phyloP scores from a whole-genome alignment of 2,113 vertebrate species.

The Myrmecophaga tridactyla region DNA sequence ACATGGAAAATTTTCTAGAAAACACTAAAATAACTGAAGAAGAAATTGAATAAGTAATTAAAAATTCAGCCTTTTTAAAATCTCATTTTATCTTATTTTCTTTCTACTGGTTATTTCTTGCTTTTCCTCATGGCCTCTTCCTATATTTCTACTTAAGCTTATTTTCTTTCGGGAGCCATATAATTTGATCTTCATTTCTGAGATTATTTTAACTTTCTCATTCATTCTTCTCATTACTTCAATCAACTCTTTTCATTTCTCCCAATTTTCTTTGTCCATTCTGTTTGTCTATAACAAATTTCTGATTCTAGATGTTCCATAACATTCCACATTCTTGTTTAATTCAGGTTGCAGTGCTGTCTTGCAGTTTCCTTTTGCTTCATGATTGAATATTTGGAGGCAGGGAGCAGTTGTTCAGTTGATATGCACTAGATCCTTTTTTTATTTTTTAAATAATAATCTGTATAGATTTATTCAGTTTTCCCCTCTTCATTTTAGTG shows the following conservation, averaged over 20 bases:
- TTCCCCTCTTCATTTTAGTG: neutral
- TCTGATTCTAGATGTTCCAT: neutral
- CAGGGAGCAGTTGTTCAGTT: neutral
- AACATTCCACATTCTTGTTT: neutral
- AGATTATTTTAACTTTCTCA: neutral
- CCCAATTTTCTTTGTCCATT: neutral
- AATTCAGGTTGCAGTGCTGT: neutral
- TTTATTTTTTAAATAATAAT: neutral
- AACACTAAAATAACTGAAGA: neutral
- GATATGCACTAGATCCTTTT: neutral
- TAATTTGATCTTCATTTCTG: neutral
- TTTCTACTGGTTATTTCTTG: neutral
- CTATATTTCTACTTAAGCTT: neutral
- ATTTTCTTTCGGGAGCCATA: neutral
- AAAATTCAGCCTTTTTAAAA: neutral
- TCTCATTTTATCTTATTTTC: neutral
- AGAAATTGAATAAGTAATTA: neutral
- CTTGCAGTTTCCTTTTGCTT: neutral
- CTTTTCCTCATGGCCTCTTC: neutral
- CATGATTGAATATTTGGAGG: neutral
- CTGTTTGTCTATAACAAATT: neutral
- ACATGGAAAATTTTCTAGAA: neutral
- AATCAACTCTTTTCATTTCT: neutral
- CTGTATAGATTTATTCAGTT: neutral
- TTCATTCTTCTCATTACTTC: neutral